Percentiles rank a stretch among this genome's conserved stretches.
These are phyloP conservation scores for Formicarius rufipectus DNA, from an alignment of 2,113 vertebrate genomes.

Conservation along the genomic window DNA sequence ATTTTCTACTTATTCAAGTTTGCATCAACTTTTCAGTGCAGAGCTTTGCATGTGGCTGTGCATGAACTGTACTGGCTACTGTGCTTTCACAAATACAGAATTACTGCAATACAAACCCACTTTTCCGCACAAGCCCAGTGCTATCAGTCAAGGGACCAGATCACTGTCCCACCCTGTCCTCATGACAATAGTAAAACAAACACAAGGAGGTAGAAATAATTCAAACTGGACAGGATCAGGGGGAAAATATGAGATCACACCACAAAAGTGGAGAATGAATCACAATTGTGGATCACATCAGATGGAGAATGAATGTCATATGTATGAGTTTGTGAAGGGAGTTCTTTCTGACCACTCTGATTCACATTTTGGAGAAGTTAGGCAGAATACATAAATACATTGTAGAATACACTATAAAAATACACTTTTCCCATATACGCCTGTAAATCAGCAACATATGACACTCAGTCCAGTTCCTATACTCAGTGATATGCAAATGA, in stretches of 20 bases:
- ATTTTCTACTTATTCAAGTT: not conserved
- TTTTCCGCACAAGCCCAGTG: not conserved
- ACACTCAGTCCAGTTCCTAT: not conserved
- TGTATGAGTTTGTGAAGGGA: not conserved
- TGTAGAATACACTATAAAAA: too few relatives aligned
- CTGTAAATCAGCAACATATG: not conserved
- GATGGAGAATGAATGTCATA: not conserved
- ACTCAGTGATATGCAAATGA: not conserved
- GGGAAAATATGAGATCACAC: not conserved
- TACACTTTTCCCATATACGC: not conserved
- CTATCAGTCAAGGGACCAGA: not conserved
- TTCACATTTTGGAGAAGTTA: not conserved
- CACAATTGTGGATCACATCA: not conserved
- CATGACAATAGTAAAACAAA: not conserved
- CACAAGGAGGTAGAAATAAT: not conserved
- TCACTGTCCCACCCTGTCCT: not conserved
- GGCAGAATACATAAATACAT: not conserved
- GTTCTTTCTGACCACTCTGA: not conserved
- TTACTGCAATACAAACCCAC: not conserved
- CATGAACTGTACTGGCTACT: not conserved
- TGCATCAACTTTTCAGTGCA: not conserved
- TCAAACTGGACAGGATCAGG: not conserved
- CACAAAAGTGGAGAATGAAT: not conserved
- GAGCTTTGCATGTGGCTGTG: not conserved
- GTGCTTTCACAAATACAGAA: not conserved